Evolutionary conservation across 2,888 invertebrate genomes (phyloP).

Genomic region (Deilephila elpenor): DNA sequence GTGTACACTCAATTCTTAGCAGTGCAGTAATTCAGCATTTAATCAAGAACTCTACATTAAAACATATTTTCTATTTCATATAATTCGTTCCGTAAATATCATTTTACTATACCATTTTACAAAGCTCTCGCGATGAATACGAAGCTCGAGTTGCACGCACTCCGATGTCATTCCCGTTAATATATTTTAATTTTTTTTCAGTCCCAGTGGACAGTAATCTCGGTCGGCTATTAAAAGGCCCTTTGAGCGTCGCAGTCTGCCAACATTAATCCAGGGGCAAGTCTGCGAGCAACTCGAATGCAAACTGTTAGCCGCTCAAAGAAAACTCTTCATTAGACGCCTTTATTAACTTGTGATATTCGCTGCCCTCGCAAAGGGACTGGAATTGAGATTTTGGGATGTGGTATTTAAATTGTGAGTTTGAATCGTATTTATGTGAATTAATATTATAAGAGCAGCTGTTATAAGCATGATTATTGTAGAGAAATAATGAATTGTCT

Average conservation of each 20-base stretch:
- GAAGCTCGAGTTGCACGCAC: neutral
- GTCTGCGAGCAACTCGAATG: conserved; percentile 39
- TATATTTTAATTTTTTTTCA: conserved; percentile 31
- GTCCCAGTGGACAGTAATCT: conserved; percentile 30
- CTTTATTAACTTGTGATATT: conserved; percentile 62
- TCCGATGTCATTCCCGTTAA: neutral
- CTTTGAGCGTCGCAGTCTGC: conserved; percentile 24
- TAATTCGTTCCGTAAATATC: too few relatives aligned
- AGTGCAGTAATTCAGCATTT: too few relatives aligned
- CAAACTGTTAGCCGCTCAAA: conserved; percentile 46
- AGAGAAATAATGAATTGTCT: too few relatives aligned
- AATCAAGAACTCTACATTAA: too few relatives aligned
- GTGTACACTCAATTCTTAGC: too few relatives aligned
- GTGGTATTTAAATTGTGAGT: conserved; percentile 31
- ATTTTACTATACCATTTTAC: neutral
- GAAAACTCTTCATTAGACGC: conserved; percentile 62
- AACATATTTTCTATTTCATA: too few relatives aligned
- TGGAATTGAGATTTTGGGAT: conserved; percentile 32
- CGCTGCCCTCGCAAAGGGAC: conserved; percentile 31
- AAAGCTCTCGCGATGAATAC: neutral
- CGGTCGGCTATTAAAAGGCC: conserved; percentile 24
- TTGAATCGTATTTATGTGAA: too few relatives aligned
- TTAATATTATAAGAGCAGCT: too few relatives aligned
- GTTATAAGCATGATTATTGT: too few relatives aligned
- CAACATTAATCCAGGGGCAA: conserved; percentile 42